Evolutionary conservation across 35 echinoderm and acorn worm genomes (phyloP), one percentile per base, ranked within the genome.

Genomic region (Eucidaris tribuloides): DNA sequence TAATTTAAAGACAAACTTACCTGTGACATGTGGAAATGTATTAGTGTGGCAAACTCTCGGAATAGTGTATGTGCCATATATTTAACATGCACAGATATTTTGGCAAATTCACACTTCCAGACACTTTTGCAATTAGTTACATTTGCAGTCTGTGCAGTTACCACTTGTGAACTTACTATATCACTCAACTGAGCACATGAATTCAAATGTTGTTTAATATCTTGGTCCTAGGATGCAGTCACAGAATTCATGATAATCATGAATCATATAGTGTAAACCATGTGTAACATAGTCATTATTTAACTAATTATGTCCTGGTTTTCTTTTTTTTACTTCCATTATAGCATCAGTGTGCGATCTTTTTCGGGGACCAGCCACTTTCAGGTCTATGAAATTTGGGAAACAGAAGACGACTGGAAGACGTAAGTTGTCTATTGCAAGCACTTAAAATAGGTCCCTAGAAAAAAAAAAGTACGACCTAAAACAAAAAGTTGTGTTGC

Each of bases 351-450:
- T 86, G 57, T 87, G 34, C 41, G 85, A 45, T 46, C 58, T 4
- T 87, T 79, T 32, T 17, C 27, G 24, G 85, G 76, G 20, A 79
- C 85, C 20, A 54, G 49, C 27, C 30, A 87, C 23, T 87, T 72
- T 80, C 38, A 44, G n/a, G 11, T 87, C 4, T 87, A 87, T 80
- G 85, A 87, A 59, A 87, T 79, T 9, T 79, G 72, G 85, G 85
- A 79, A 19, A 44, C 76, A 9, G 85, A 80, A 38, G 85, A 87
- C 3, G 56, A 35, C 27, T 87, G 85, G 85, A 87, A 87, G 62
- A 59, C 35, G 85, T 87, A 70, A 87, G 52, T 61, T 18, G n/a
- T n/a, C n/a, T n/a, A n/a, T n/a, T n/a, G n/a, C n/a, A n/a, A n/a
- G n/a, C n/a, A n/a, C n/a, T n/a, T n/a, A n/a, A n/a, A n/a, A n/a